A percentile compares a stretch with the other conserved stretches of the same genome.
Conservation (phyloP, 2,888 invertebrate species). For the Calameuta idolon region DNA sequence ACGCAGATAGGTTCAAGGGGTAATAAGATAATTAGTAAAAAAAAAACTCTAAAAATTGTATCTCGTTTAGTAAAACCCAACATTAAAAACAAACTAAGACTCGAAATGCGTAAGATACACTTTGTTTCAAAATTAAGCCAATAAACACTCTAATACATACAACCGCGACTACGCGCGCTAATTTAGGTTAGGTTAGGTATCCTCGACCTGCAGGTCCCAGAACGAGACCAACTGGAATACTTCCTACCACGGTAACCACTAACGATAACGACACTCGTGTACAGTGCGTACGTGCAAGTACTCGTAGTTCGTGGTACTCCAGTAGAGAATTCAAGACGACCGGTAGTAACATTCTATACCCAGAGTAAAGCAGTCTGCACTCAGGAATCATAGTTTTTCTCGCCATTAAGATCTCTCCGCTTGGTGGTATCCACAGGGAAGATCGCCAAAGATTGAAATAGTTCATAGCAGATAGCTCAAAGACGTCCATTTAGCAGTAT, state of each 20-base stretch:
- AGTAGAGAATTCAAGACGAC: not conserved
- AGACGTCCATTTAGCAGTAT: not conserved
- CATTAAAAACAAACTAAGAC: not conserved
- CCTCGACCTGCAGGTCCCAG: not conserved
- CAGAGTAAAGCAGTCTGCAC: not conserved
- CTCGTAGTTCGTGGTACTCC: not conserved
- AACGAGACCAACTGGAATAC: constrained; percentile 2
- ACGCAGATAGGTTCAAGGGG: not conserved
- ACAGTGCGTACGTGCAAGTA: not conserved
- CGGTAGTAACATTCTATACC: not conserved
- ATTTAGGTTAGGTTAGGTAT: not conserved
- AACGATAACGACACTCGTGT: not conserved
- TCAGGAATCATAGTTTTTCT: not conserved
- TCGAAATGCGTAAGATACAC: not conserved
- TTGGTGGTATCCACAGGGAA: not conserved
- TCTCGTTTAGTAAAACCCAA: not conserved
- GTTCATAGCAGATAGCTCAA: not conserved
- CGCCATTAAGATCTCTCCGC: not conserved
- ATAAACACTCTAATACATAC: not conserved
- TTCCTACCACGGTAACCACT: constrained; percentile 1
- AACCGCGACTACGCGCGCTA: not conserved
- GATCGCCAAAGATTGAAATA: not conserved
- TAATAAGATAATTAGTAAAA: not conserved
- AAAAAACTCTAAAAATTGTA: not conserved
- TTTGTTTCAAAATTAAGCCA: not conserved